Evolutionary conservation across 92 coral and sea anemone genomes (phyloP), one percentile per base, ranked within the genome.

Genomic region (Nematostella vectensis): DNA sequence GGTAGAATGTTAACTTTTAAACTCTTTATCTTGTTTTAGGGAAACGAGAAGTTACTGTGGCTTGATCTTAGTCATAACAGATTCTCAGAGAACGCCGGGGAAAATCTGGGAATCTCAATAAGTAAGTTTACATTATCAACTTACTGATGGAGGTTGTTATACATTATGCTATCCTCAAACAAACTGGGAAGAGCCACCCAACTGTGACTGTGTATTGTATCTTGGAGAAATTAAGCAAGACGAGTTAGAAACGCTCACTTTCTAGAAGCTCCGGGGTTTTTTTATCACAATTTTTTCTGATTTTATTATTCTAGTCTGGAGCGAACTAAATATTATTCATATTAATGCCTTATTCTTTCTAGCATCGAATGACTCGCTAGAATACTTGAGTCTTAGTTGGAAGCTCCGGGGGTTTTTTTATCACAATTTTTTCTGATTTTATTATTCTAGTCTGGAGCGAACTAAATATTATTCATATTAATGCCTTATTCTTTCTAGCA

Each of bases 301-400:
- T n/a, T n/a, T n/a, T n/a, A n/a, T n/a, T n/a, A n/a, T n/a, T n/a
- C n/a, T n/a, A n/a, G n/a, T n/a, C n/a, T n/a, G n/a, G n/a, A n/a
- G n/a, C n/a, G n/a, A n/a, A n/a, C n/a, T n/a, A n/a, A n/a, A n/a
- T n/a, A n/a, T n/a, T 33, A 33, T 33, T 33, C 40, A 6, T 33
- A 33, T 6, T 15, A 6, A 33, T 33, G 6, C 40, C 53, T 47
- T 47, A n/a, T 45, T 17, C 12, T 51, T 39, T 17, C 21, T 29
- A 89, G 97, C 85, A 47, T 82, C 89, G 12, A 91, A 91, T 40
- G 98, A 91, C 57, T 76, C 96, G 1, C 56, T 91, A 57, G 98
- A 91, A 69, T 58, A 70, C 36, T 78, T 91, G 49, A 76, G 87
- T 52, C 61, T 91, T 29, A 93, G 99, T 56, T 37, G 44, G n/a